A percentile compares a stretch with the other conserved stretches of the same genome.
These are phyloP conservation scores for Drosophila sucinea DNA, from an alignment of 1,140 invertebrate species.

Conservation along the genomic window DNA sequence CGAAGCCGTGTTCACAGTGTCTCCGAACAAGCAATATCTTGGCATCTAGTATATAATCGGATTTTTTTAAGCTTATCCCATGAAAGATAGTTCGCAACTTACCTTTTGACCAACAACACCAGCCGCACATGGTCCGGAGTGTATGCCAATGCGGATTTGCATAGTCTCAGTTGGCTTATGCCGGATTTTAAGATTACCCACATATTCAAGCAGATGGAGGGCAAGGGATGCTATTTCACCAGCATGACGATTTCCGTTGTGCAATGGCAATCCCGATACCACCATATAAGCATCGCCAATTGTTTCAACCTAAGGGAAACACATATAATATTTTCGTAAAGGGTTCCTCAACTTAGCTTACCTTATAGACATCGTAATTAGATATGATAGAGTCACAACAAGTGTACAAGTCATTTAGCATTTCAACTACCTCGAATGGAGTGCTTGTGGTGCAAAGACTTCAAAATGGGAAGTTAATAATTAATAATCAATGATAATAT, in stretches of 20 bases:
- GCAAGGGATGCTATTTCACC: slow-evolving; percentile 94
- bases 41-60: slow-evolving; percentile 87
- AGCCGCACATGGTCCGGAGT: slow-evolving; percentile 92
- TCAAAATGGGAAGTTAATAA: neutral
- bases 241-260: slow-evolving; percentile 89
- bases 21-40: slow-evolving; percentile 95
- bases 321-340: neutral
- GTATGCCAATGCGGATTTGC: slow-evolving; percentile 91
- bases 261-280: slow-evolving; percentile 93
- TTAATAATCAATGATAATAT: no score
- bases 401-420: slow-evolving; percentile 95
- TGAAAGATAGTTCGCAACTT: neutral
- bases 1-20: slow-evolving; percentile 95
- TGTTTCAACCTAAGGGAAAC: slow-evolving; percentile 90
- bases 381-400: slow-evolving; percentile 96
- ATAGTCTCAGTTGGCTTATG: slow-evolving; percentile 92
- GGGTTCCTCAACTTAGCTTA: slow-evolving; percentile 59
- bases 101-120: slow-evolving; percentile 93
- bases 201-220: slow-evolving; percentile 92
- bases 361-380: slow-evolving; percentile 95
- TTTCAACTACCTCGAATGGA: slow-evolving; percentile 93
- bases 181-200: slow-evolving; percentile 91
- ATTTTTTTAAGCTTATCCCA: neutral
- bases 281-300: slow-evolving; percentile 98
- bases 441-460: slow-evolving; percentile 93